Percentiles rank a stretch among this genome's conserved stretches.
These are phyloP conservation scores for Volucella inflata DNA, from an alignment of 2,888 invertebrate genomes.

Conservation along the genomic window DNA sequence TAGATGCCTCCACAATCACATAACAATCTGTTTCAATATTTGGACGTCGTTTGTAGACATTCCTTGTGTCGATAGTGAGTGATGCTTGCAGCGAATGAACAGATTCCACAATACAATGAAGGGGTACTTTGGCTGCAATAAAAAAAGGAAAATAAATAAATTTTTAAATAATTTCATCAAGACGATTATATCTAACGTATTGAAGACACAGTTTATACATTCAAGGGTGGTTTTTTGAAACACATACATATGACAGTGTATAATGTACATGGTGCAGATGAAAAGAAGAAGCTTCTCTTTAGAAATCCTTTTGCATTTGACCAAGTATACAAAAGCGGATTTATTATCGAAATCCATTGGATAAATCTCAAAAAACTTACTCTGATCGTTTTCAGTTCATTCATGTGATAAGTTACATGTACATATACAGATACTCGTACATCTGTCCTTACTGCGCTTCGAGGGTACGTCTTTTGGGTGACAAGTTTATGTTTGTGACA, in stretches of 20 bases:
- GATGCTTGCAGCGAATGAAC: constrained; percentile 88
- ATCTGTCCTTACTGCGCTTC: no score
- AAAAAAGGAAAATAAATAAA: constrained; percentile 53
- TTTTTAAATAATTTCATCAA: constrained; percentile 3
- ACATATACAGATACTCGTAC: neutral
- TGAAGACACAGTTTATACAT: neutral
- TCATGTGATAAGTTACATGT: constrained; percentile 79
- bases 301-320: constrained; percentile 20
- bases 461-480: neutral
- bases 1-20: constrained; percentile 96
- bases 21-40: constrained; percentile 96
- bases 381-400: constrained; percentile 76
- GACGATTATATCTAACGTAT: neutral
- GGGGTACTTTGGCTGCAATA: constrained; percentile 90
- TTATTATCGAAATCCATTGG: constrained; percentile 76
- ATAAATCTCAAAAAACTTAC: constrained; percentile 76
- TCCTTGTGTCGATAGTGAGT: constrained; percentile 85
- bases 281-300: neutral
- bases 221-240: neutral
- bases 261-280: neutral
- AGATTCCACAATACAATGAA: constrained; percentile 97
- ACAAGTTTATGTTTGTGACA: neutral
- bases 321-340: constrained; percentile 75
- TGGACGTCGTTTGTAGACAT: constrained; percentile 88
- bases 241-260: neutral